These are phyloP conservation scores for Phoebastria nigripes DNA, from an alignment of 2,797 vertebrate genomes.

Conservation along the genomic window DNA sequence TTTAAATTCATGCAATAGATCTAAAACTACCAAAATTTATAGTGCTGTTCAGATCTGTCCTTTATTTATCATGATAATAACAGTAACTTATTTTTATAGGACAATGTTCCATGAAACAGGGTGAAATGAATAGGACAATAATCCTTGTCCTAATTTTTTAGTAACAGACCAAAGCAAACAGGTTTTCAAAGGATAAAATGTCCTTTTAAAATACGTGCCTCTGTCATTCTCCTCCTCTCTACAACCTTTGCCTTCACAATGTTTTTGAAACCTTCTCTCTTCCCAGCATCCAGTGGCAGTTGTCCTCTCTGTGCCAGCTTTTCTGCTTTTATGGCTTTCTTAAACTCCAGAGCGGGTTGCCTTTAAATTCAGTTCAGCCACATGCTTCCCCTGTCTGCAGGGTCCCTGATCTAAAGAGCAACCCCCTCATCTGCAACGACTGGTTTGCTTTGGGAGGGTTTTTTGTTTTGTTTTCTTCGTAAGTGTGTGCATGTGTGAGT, in stretches of 20 bases:
- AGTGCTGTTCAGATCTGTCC: conserved; percentile 64
- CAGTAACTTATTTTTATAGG: conserved; percentile 69
- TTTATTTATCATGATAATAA: conserved; percentile 70
- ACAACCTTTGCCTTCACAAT: neutral
- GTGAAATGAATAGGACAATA: conserved; percentile 63
- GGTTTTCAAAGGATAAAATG: conserved; percentile 17
- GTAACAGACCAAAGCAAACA: conserved; percentile 38
- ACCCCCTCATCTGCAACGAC: neutral
- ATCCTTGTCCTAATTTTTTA: conserved; percentile 58
- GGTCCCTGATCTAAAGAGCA: neutral
- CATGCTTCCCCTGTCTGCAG: neutral
- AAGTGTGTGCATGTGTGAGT: neutral
- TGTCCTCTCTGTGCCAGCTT: neutral
- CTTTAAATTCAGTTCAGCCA: neutral
- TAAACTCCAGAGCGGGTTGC: neutral
- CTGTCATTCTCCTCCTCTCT: neutral
- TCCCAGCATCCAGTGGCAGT: neutral
- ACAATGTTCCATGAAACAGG: conserved; percentile 55
- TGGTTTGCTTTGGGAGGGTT: neutral
- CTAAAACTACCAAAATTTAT: conserved; percentile 69
- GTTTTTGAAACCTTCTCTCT: neutral
- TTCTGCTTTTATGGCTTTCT: neutral
- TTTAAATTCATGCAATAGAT: conserved; percentile 73
- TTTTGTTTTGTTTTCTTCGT: neutral
- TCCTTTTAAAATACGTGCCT: neutral